Evolutionary conservation across 2,113 vertebrate species (phyloP).

Genomic region (Helogale parvula): DNA sequence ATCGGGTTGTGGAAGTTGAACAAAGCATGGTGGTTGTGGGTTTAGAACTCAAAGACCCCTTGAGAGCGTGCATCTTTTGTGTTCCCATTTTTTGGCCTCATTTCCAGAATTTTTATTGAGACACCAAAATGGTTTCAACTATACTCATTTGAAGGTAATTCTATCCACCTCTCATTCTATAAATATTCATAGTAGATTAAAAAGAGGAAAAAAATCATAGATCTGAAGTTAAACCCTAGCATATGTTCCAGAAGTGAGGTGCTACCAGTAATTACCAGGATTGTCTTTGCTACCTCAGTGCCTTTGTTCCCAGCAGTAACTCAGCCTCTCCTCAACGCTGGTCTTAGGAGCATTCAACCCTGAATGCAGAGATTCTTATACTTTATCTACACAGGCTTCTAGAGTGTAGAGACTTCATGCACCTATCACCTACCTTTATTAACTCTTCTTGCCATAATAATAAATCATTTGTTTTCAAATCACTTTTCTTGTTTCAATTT

Average conservation of each 20-base stretch:
- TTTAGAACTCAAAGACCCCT: neutral
- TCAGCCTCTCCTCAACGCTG: neutral
- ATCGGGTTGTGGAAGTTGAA: neutral
- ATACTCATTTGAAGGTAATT: neutral
- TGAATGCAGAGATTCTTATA: neutral
- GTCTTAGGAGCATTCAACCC: neutral
- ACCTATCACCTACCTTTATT: neutral
- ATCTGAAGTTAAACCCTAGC: neutral
- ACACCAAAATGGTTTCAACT: neutral
- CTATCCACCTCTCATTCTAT: neutral
- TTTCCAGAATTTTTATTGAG: neutral
- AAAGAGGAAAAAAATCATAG: neutral
- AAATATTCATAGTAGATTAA: neutral
- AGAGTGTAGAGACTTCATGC: neutral
- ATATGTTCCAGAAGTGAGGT: neutral
- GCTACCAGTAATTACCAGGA: neutral
- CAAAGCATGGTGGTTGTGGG: neutral
- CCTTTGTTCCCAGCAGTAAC: too few relatives aligned
- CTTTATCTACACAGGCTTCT: neutral
- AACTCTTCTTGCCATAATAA: neutral
- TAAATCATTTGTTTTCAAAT: neutral
- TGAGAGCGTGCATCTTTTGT: neutral
- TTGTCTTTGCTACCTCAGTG: neutral
- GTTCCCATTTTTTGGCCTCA: neutral
- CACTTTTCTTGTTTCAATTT: neutral